Conservation (phyloP, 2,888 invertebrate genomes). For the Gibbula magus region DNA sequence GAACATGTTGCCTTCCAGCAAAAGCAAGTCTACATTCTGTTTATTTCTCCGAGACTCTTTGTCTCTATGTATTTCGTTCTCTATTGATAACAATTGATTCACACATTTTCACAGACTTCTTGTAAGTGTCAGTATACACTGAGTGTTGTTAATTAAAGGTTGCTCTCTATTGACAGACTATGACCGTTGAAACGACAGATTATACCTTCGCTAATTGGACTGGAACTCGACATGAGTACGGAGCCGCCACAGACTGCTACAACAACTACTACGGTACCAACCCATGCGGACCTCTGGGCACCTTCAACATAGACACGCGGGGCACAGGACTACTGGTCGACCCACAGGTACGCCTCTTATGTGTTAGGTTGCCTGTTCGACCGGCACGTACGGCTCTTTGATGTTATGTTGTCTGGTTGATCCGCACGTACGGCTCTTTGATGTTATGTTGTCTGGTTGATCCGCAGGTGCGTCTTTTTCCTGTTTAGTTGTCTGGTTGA, state of each 20-base stretch:
- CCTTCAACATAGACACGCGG: not conserved
- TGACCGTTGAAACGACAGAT: not conserved
- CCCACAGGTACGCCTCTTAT: not conserved
- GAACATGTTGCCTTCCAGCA: too few species aligned
- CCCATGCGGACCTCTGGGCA: not conserved
- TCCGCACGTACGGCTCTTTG: too few species aligned
- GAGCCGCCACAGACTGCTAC: not conserved
- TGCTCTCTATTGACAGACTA: not conserved
- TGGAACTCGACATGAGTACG: not conserved
- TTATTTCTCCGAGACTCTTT: too few species aligned
- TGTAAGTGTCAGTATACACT: not conserved
- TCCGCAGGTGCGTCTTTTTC: too few species aligned
- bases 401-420: too few species aligned
- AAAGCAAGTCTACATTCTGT: too few species aligned
- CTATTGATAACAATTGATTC: not conserved
- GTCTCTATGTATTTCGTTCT: not conserved
- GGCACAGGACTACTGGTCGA: slow-evolving; percentile 9
- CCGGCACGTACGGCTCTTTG: too few species aligned
- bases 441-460: too few species aligned
- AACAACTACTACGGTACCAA: not conserved
- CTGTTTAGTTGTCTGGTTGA: too few species aligned
- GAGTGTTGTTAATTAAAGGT: not conserved
- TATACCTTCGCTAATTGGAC: not conserved
- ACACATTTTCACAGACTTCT: not conserved
- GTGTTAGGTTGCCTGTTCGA: too few species aligned